A percentile compares a stretch with the other conserved stretches of the same genome.
phyloP scores from a whole-genome alignment of 1,140 invertebrate genomes.

The Apis cerana region DNA sequence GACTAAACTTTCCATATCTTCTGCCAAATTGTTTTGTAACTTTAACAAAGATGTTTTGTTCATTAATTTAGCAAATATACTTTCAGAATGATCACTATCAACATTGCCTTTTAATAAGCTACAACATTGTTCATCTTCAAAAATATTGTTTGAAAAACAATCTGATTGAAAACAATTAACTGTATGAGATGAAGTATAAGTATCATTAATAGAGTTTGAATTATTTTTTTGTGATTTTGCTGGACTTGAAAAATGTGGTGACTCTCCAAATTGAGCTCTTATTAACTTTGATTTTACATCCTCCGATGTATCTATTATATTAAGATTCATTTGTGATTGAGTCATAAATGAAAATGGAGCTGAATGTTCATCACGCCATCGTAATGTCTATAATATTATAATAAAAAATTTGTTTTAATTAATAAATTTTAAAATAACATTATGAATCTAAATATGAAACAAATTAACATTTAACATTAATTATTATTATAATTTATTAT shows the following conservation, averaged over 20 bases:
- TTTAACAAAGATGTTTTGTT: slow-evolving; percentile 76
- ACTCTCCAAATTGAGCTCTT: slow-evolving; percentile 64
- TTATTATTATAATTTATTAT: background rate
- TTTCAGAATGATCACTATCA: slow-evolving; percentile 68
- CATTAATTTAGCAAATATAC: slow-evolving; percentile 76
- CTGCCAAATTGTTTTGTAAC: slow-evolving; percentile 72
- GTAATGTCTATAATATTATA: slow-evolving; percentile 71
- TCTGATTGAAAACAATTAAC: slow-evolving; percentile 73
- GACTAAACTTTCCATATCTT: slow-evolving; percentile 74
- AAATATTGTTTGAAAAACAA: slow-evolving; percentile 70
- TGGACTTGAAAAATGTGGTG: slow-evolving; percentile 70
- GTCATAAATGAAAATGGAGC: slow-evolving; percentile 91
- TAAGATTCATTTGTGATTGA: slow-evolving; percentile 88
- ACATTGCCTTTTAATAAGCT: slow-evolving; percentile 60
- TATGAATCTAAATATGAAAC: background rate
- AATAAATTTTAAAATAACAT: background rate
- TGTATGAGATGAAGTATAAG: slow-evolving; percentile 71
- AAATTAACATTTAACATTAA: background rate
- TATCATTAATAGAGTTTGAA: slow-evolving; percentile 67
- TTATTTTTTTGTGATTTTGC: slow-evolving; percentile 69
- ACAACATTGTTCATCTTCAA: slow-evolving; percentile 68
- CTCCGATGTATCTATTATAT: slow-evolving; percentile 75
- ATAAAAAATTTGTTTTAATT: slow-evolving; percentile 3
- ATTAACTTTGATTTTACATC: slow-evolving; percentile 61
- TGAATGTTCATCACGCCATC: slow-evolving; percentile 89